Conservation (phyloP, 2,113 vertebrate genomes). For the Corythornis vintsioides region DNA sequence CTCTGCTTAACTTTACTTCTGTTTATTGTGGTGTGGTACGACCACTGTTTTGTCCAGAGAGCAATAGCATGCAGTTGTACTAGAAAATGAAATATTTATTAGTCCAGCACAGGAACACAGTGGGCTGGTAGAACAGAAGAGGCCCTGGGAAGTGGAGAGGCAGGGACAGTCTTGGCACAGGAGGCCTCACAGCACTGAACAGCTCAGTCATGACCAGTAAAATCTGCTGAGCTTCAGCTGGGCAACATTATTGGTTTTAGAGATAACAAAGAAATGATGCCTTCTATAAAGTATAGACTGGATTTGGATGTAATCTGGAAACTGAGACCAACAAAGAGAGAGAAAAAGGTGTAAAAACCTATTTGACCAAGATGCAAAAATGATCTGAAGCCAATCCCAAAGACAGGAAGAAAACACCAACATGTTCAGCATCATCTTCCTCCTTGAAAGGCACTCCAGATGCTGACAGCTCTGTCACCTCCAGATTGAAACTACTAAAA, state of each 20-base stretch:
- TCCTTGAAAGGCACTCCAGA: neutral
- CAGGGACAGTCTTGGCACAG: neutral
- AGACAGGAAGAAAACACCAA: neutral
- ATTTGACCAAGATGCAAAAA: neutral
- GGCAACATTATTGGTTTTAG: neutral
- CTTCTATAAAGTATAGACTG: neutral
- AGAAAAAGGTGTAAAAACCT: neutral
- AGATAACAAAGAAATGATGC: neutral
- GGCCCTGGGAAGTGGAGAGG: neutral
- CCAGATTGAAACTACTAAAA: neutral
- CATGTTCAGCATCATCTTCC: neutral
- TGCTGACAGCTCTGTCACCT: neutral
- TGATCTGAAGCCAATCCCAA: neutral
- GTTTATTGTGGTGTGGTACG: neutral
- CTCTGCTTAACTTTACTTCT: neutral
- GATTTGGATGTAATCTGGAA: neutral
- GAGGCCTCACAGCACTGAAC: neutral
- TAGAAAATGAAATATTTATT: neutral
- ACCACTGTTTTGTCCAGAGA: neutral
- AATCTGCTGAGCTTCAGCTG: neutral
- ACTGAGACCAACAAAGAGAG: neutral
- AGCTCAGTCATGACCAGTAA: neutral
- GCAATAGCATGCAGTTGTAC: neutral
- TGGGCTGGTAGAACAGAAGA: neutral
- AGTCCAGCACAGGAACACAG: neutral